These are phyloP conservation scores for Acanthornis magna DNA, from an alignment of 2,797 vertebrate species.

Conservation along the genomic window DNA sequence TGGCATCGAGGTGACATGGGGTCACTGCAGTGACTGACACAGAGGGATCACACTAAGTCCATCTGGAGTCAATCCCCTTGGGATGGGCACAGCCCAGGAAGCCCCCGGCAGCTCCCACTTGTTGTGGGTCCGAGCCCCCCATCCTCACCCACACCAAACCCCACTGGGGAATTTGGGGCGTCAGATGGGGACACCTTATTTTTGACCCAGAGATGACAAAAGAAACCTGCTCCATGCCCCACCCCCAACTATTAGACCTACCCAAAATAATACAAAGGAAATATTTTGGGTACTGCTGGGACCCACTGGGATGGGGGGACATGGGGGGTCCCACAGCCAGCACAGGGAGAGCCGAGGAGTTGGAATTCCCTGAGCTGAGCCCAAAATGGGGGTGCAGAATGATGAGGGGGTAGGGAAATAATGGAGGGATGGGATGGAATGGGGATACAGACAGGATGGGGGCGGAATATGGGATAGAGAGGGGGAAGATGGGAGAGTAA, in stretches of 20 bases:
- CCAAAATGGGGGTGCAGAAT: neutral
- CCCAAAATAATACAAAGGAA: neutral
- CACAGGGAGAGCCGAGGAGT: neutral
- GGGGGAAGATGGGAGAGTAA: neutral
- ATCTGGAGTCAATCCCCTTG: neutral
- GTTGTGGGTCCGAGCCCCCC: neutral
- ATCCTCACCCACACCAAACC: neutral
- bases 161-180: neutral
- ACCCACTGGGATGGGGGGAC: neutral
- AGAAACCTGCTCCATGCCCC: neutral
- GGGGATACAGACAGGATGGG: neutral
- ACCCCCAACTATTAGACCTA: neutral
- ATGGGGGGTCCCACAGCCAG: neutral
- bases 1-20: fast-evolving
- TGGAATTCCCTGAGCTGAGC: neutral
- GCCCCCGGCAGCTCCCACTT: neutral
- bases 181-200: neutral
- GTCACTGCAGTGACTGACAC: fast-evolving
- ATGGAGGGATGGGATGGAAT: neutral
- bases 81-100: too few species aligned
- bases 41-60: neutral
- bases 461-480: neutral
- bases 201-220: neutral
- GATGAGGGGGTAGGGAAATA: neutral
- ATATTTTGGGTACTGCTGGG: neutral